These are phyloP conservation scores for Gallinago nigripennis DNA, from an alignment of 2,797 vertebrate genomes.

Conservation along the genomic window DNA sequence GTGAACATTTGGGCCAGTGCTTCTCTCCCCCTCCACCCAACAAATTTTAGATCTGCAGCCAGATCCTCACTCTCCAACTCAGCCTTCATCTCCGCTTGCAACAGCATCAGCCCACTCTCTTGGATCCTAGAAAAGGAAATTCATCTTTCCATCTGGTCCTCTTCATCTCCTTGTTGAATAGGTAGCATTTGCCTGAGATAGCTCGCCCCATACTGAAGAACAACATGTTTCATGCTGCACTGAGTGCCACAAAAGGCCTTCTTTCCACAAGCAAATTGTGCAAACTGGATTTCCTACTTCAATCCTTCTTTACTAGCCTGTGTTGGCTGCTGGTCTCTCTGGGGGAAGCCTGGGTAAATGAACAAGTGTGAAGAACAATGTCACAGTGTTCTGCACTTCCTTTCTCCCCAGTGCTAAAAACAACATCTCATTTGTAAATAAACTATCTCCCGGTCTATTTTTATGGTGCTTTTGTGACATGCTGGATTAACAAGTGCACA, in stretches of 20 bases:
- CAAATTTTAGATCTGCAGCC: conserved; percentile 55
- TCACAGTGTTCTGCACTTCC: conserved; percentile 26
- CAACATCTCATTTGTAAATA: conserved; percentile 43
- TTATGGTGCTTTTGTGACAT: not conserved
- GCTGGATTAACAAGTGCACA: not conserved
- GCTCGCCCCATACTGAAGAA: not conserved
- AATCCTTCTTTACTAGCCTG: not conserved
- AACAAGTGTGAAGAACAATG: conserved; percentile 46
- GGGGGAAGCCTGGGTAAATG: conserved; percentile 30
- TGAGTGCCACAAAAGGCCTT: conserved; percentile 6
- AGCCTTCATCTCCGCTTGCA: conserved; percentile 56
- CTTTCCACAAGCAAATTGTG: not conserved
- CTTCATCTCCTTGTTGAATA: conserved; percentile 45
- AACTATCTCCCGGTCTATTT: conserved; percentile 3
- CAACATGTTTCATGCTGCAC: conserved; percentile 29
- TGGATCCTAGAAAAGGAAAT: conserved; percentile 52
- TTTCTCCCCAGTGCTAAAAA: conserved; percentile 9
- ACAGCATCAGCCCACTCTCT: conserved; percentile 45
- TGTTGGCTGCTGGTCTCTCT: not conserved
- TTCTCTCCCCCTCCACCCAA: conserved; percentile 34
- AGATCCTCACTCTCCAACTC: conserved; percentile 52
- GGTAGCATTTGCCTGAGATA: conserved; percentile 30
- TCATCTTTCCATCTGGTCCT: conserved; percentile 50
- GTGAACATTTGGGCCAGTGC: conserved; percentile 24
- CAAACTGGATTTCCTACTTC: conserved; percentile 16